Conservation (phyloP, 2,113 vertebrate genomes). For the Tapirus terrestris region DNA sequence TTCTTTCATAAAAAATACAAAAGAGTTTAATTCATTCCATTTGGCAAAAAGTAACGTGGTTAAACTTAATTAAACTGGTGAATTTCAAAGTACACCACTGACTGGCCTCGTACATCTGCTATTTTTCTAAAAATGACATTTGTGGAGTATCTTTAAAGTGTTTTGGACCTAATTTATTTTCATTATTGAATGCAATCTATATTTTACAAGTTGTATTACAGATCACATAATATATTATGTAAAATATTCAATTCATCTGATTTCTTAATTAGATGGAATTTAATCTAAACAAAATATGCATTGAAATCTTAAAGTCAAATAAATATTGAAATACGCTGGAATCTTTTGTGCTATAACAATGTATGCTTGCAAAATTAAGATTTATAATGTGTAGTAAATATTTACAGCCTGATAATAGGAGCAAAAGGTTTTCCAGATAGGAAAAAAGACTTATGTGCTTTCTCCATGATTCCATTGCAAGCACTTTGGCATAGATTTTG, state of each 20-base stretch:
- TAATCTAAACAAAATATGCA: slow-evolving; percentile 4
- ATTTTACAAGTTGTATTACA: not conserved
- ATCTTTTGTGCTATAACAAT: not conserved
- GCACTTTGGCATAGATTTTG: not conserved
- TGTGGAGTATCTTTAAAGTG: not conserved
- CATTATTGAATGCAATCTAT: not conserved
- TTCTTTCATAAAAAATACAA: not conserved
- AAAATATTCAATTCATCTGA: not conserved
- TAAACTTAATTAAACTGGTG: not conserved
- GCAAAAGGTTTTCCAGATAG: not conserved
- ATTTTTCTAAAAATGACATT: slow-evolving; percentile 33
- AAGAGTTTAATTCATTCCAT: not conserved
- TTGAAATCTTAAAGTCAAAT: not conserved
- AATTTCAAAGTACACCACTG: not conserved
- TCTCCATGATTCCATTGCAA: not conserved
- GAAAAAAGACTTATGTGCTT: not conserved
- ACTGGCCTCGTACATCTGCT: not conserved
- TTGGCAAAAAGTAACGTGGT: not conserved
- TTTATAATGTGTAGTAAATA: not conserved
- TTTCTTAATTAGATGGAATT: slow-evolving; percentile 37
- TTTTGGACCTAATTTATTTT: not conserved
- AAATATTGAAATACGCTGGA: slow-evolving; percentile 28
- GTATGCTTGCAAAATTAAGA: slow-evolving; percentile 3
- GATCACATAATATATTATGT: not conserved
- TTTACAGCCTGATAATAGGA: not conserved